Percentiles rank a stretch among this genome's conserved stretches.
phyloP scores from a whole-genome alignment of 2,113 vertebrate species.

The Neogobius melanostomus region DNA sequence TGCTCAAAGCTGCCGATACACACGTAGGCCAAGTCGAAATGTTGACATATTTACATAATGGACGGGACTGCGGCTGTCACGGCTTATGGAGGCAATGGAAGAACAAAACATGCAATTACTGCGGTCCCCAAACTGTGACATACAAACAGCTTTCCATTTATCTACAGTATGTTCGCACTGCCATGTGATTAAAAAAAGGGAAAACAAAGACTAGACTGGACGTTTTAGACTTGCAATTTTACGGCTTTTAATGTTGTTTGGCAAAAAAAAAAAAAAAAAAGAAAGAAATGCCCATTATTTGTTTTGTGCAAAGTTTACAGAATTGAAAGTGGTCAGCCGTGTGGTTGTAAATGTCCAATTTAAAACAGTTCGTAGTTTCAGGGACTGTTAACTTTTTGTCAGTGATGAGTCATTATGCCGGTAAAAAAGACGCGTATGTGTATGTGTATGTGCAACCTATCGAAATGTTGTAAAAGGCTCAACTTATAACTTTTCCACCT shows the following conservation, averaged over 20 bases:
- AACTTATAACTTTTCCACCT: too few relatives aligned
- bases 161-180: not conserved
- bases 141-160: constrained; percentile 8
- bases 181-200: not conserved
- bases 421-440: too few relatives aligned
- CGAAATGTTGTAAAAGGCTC: too few relatives aligned
- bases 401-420: too few relatives aligned
- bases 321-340: too few relatives aligned
- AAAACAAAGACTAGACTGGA: not conserved
- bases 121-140: constrained; percentile 9
- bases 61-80: constrained; percentile 18
- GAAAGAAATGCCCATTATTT: too few relatives aligned
- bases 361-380: too few relatives aligned
- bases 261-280: too few relatives aligned
- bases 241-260: not conserved
- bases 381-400: too few relatives aligned
- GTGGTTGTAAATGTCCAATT: too few relatives aligned
- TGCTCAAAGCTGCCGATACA: constrained; percentile 13
- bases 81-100: constrained; percentile 3
- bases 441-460: too few relatives aligned
- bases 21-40: not conserved
- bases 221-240: constrained; percentile 1
- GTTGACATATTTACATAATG: constrained; percentile 35
- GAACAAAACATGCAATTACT: constrained; percentile 16
- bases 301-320: too few relatives aligned